Evolutionary conservation across 2,113 vertebrate species (phyloP).

Genomic region (Halichoeres trimaculatus): DNA sequence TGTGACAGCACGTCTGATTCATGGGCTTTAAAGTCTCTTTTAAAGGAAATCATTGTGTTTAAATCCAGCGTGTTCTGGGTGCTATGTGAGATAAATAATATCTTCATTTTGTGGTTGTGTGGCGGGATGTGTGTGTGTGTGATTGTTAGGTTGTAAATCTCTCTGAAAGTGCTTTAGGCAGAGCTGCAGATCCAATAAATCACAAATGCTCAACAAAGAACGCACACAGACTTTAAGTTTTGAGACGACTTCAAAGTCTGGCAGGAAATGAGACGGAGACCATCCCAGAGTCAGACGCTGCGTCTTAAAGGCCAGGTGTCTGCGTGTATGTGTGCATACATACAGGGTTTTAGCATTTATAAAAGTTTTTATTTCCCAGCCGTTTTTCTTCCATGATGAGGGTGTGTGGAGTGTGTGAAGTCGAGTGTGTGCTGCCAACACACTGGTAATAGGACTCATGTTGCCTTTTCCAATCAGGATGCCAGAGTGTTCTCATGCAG

Average conservation of each 20-base stretch:
- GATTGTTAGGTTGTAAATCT: conserved; percentile 27
- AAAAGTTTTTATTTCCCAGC: conserved; percentile 42
- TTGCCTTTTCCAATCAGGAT: conserved; percentile 61
- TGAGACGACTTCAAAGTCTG: conserved; percentile 41
- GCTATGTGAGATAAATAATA: conserved; percentile 16
- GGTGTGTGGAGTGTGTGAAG: conserved; percentile 22
- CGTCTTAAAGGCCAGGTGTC: conserved; percentile 37
- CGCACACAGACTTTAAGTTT: conserved; percentile 25
- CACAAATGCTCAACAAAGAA: conserved; percentile 48
- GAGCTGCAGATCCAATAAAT: conserved; percentile 52
- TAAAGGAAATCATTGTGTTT: not conserved
- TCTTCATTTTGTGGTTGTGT: conserved; percentile 21
- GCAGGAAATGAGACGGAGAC: conserved; percentile 22
- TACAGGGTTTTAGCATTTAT: conserved; percentile 32
- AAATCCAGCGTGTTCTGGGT: not conserved
- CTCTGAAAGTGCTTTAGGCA: conserved; percentile 13
- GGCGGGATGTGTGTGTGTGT: conserved; percentile 13
- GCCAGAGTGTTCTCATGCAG: conserved; percentile 46
- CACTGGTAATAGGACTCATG: conserved; percentile 45
- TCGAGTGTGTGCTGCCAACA: conserved; percentile 37
- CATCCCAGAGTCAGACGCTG: conserved; percentile 35
- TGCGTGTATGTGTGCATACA: conserved; percentile 29
- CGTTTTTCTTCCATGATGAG: conserved; percentile 21
- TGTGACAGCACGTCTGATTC: not conserved
- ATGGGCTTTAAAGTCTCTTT: not conserved